Evolutionary conservation across 2,888 invertebrate species (phyloP).

Genomic region (Pherbina coryleti): DNA sequence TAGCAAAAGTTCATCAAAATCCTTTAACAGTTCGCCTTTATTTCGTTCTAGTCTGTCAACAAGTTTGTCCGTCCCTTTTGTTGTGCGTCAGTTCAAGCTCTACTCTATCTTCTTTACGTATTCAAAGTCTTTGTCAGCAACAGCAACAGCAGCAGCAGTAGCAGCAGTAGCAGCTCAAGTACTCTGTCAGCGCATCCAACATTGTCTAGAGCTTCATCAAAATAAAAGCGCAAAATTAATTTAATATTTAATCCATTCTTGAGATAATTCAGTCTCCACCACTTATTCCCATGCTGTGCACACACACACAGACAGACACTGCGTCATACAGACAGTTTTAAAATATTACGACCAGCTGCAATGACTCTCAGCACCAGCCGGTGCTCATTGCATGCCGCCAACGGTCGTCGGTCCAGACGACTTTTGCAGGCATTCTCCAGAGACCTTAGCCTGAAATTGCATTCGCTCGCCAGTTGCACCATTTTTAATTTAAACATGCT

Average conservation of each 20-base stretch:
- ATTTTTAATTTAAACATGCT: not conserved
- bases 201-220: slow-evolving; percentile 16
- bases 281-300: not conserved
- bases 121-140: no score
- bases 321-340: not conserved
- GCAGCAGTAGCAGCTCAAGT: not conserved
- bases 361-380: not conserved
- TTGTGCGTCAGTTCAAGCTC: no score
- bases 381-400: not conserved
- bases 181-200: not conserved
- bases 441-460: not conserved
- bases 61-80: no score
- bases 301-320: not conserved
- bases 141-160: not conserved
- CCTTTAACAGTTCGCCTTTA: no score
- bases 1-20: no score
- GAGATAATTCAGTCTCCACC: slow-evolving; percentile 16
- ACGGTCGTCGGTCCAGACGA: not conserved
- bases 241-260: slow-evolving; percentile 37
- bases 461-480: not conserved
- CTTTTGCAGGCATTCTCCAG: not conserved
- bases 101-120: no score
- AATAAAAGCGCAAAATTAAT: slow-evolving; percentile 29
- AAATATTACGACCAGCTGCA: not conserved
- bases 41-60: no score